Evolutionary conservation across 64 coral and sea anemone genomes (phyloP).

Genomic region (Dendrophyllia cribrosa): DNA sequence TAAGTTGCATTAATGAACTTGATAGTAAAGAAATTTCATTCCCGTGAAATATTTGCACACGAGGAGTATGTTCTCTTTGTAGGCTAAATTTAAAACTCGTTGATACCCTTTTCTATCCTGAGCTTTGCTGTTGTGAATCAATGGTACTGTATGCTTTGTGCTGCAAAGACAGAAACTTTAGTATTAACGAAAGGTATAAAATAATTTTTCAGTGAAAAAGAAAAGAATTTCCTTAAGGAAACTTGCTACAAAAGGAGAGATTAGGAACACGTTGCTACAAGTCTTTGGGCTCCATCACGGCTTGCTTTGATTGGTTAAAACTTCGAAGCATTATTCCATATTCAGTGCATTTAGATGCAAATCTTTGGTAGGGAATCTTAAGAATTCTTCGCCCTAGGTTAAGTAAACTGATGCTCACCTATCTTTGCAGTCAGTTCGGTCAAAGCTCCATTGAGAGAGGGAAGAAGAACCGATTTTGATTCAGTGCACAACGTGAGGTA

Average conservation of each 20-base stretch:
- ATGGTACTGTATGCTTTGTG: not conserved
- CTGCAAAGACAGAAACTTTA: not conserved
- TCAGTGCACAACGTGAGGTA: not conserved
- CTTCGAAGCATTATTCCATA: not conserved
- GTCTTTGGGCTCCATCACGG: not conserved
- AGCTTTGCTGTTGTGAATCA: not conserved
- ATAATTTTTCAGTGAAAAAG: not conserved
- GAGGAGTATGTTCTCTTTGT: not conserved
- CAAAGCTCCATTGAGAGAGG: not conserved
- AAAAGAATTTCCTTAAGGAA: slow-evolving; percentile 12
- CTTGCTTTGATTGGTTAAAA: slow-evolving; percentile 3
- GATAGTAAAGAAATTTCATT: not conserved
- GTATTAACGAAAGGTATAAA: not conserved
- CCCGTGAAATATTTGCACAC: not conserved
- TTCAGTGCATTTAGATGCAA: not conserved
- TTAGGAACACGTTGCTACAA: not conserved
- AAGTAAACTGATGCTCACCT: not conserved
- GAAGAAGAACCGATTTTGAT: not conserved
- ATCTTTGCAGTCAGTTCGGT: not conserved
- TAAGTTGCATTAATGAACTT: not conserved
- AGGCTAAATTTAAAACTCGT: not conserved
- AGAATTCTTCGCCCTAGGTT: slow-evolving; percentile 2
- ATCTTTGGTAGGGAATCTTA: not conserved
- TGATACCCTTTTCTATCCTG: not conserved
- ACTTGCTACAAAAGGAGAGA: not conserved